These are phyloP conservation scores for Pherbina coryleti DNA, from an alignment of 2,888 invertebrate species.

Conservation along the genomic window DNA sequence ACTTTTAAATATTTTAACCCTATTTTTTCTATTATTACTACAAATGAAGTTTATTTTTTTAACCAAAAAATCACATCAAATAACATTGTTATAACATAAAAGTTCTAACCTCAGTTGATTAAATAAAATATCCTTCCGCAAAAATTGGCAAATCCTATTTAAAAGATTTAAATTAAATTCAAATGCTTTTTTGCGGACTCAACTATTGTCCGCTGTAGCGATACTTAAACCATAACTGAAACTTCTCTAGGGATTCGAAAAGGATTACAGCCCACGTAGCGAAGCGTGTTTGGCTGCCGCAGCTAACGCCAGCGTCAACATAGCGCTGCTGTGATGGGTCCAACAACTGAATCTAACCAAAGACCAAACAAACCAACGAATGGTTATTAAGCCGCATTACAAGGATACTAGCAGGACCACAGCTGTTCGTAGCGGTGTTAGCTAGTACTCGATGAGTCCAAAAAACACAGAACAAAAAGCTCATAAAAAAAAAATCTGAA, in stretches of 20 bases:
- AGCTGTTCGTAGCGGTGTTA: background rate
- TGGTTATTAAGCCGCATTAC: constrained; percentile 32
- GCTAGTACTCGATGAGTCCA: background rate
- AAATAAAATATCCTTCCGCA: background rate
- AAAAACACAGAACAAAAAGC: background rate
- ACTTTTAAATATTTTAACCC: too few species aligned
- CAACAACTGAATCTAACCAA: background rate
- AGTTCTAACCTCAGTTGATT: background rate
- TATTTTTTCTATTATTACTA: too few species aligned
- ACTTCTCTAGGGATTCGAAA: background rate
- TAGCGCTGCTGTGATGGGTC: too few species aligned
- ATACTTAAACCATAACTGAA: background rate
- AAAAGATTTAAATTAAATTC: constrained; percentile 1
- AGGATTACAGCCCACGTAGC: background rate
- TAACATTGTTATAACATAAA: too few species aligned
- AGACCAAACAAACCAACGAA: background rate
- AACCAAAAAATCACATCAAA: too few species aligned
- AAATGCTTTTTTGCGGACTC: background rate
- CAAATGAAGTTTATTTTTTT: too few species aligned
- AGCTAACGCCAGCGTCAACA: background rate
- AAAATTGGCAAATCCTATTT: background rate
- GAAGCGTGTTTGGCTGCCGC: background rate
- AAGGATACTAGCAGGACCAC: constrained; percentile 36
- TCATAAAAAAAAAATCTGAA: background rate
- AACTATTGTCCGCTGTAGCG: background rate